Evolutionary conservation across 1,140 invertebrate genomes (phyloP).

Genomic region (Chironomus striatipennis): DNA sequence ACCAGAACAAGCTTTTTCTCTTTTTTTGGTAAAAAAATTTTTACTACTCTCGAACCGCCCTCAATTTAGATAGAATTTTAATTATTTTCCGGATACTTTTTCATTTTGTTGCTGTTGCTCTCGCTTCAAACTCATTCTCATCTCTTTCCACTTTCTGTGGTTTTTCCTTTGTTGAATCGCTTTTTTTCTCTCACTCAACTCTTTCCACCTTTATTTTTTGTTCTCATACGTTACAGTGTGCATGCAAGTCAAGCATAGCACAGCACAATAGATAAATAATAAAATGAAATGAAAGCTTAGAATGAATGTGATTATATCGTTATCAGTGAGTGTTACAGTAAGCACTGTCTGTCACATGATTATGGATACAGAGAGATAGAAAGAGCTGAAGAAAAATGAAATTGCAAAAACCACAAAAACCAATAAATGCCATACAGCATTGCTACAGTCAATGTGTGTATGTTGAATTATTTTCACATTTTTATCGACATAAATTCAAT

Average conservation of each 20-base stretch:
- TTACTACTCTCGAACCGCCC: not conserved
- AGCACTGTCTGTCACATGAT: too few relatives aligned
- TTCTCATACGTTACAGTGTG: too few relatives aligned
- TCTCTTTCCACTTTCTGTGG: not conserved
- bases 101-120: not conserved
- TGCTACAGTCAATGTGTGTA: too few relatives aligned
- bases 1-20: not conserved
- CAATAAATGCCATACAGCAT: too few relatives aligned
- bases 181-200: not conserved
- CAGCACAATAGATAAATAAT: not conserved
- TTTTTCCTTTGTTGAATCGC: not conserved
- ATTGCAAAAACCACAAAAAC: too few relatives aligned
- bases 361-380: too few relatives aligned
- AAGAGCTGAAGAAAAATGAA: too few relatives aligned
- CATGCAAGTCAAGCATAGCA: not conserved
- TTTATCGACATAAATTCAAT: too few relatives aligned
- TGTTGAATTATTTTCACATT: too few relatives aligned
- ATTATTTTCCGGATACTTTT: conserved; percentile 23
- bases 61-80: conserved; percentile 23
- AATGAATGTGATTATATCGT: conserved; percentile 8
- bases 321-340: not conserved
- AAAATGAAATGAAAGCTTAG: not conserved
- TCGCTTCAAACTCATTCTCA: not conserved
- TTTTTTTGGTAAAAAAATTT: not conserved
- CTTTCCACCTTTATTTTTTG: too few relatives aligned